phyloP scores from a whole-genome alignment of 2,888 invertebrate species.

The Allolobophora icterica region DNA sequence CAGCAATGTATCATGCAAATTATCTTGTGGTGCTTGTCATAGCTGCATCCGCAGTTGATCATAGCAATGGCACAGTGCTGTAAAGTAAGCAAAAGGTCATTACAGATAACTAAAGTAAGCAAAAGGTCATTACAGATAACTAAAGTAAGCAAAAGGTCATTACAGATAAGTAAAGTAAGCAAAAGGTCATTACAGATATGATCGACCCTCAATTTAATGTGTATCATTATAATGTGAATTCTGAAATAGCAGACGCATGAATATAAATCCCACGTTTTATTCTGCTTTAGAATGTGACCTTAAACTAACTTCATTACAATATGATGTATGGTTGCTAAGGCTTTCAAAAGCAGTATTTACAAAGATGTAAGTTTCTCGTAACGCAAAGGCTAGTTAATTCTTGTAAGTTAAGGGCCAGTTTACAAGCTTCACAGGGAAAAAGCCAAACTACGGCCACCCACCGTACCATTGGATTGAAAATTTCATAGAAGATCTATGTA shows the following conservation, averaged over 20 bases:
- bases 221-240: too few relatives aligned
- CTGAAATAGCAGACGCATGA: not conserved
- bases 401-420: too few relatives aligned
- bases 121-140: too few relatives aligned
- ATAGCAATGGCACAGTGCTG: not conserved
- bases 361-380: too few relatives aligned
- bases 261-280: not conserved
- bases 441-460: too few relatives aligned
- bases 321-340: not conserved
- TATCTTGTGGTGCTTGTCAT: too few relatives aligned
- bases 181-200: not conserved
- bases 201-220: not conserved
- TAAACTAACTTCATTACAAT: not conserved
- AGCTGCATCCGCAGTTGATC: too few relatives aligned
- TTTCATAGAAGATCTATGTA: too few relatives aligned
- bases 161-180: too few relatives aligned
- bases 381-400: too few relatives aligned
- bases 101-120: too few relatives aligned
- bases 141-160: not conserved
- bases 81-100: not conserved
- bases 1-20: not conserved
- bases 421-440: not conserved
- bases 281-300: not conserved
- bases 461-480: too few relatives aligned
- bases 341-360: not conserved